A percentile compares a stretch with the other conserved stretches of the same genome.
Evolutionary conservation across 2,888 invertebrate species (phyloP).

Genomic region (Spisula solida): DNA sequence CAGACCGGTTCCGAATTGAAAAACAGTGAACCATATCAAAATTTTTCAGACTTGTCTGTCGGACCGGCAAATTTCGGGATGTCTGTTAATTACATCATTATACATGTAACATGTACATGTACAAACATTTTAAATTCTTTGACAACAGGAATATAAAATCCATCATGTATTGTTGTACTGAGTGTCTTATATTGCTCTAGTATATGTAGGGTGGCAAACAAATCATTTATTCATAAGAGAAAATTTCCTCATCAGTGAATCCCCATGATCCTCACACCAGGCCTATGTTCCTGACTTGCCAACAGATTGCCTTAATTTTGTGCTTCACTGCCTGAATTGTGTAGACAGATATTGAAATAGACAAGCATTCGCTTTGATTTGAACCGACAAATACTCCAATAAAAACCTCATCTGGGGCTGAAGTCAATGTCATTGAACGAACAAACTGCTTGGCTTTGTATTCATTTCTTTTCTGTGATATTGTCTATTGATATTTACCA

Average conservation of each 20-base stretch:
- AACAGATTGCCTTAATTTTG: background rate
- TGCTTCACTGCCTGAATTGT: background rate
- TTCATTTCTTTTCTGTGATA: background rate
- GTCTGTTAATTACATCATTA: no score
- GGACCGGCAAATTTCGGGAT: no score
- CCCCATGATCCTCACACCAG: background rate
- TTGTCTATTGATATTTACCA: background rate
- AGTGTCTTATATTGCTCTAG: background rate
- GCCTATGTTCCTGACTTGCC: background rate
- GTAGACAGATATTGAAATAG: slow-evolving; percentile 9
- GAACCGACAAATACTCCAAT: background rate
- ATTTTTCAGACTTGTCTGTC: no score
- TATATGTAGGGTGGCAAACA: background rate
- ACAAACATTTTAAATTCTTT: no score
- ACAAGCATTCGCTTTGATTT: background rate
- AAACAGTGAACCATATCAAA: no score
- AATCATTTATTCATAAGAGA: slow-evolving; percentile 9
- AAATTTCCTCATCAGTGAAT: slow-evolving; percentile 1
- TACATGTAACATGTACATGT: no score
- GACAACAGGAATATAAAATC: no score
- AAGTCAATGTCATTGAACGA: background rate
- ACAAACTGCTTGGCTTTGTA: background rate
- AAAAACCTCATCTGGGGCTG: background rate
- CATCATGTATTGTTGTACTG: no score
- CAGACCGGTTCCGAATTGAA: no score